Percentiles rank a stretch among this genome's conserved stretches.
These are phyloP conservation scores for Scrobipalpa atriplicella DNA, from an alignment of 2,888 invertebrate species.

Conservation along the genomic window DNA sequence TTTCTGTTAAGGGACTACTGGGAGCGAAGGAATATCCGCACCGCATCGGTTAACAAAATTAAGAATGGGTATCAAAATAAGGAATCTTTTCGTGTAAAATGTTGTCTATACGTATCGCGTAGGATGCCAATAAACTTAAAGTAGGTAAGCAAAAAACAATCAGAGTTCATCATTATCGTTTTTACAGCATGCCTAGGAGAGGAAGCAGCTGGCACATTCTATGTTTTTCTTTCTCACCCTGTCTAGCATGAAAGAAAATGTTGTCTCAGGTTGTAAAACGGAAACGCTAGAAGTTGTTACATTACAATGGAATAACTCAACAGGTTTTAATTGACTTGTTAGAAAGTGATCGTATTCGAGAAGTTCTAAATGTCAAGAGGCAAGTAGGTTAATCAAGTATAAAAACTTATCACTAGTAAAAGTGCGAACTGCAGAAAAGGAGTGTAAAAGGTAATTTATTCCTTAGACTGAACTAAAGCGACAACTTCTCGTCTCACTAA, in stretches of 20 bases:
- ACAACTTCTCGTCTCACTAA: slow-evolving; percentile 64
- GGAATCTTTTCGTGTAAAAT: too few relatives aligned
- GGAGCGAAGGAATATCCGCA: too few relatives aligned
- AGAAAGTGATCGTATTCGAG: background rate
- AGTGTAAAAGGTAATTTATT: slow-evolving; percentile 43
- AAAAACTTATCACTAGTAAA: slow-evolving; percentile 26
- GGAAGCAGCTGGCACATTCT: too few relatives aligned
- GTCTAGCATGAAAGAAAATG: too few relatives aligned
- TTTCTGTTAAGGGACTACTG: background rate
- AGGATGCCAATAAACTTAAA: too few relatives aligned
- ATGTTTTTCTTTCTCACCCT: too few relatives aligned
- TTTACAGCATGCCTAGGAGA: too few relatives aligned
- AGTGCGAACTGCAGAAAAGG: slow-evolving; percentile 32
- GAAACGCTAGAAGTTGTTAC: background rate
- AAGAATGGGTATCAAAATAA: too few relatives aligned
- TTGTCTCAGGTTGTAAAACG: background rate
- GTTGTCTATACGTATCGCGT: too few relatives aligned
- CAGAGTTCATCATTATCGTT: too few relatives aligned
- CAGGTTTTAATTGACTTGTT: slow-evolving; percentile 12
- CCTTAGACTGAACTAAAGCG: slow-evolving; percentile 53
- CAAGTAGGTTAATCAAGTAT: slow-evolving; percentile 29
- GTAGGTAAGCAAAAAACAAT: too few relatives aligned
- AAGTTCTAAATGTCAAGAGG: slow-evolving; percentile 5
- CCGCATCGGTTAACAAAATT: too few relatives aligned
- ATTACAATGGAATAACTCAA: background rate